phyloP scores from a whole-genome alignment of 2,888 invertebrate species.

The Cephus pygmeus region DNA sequence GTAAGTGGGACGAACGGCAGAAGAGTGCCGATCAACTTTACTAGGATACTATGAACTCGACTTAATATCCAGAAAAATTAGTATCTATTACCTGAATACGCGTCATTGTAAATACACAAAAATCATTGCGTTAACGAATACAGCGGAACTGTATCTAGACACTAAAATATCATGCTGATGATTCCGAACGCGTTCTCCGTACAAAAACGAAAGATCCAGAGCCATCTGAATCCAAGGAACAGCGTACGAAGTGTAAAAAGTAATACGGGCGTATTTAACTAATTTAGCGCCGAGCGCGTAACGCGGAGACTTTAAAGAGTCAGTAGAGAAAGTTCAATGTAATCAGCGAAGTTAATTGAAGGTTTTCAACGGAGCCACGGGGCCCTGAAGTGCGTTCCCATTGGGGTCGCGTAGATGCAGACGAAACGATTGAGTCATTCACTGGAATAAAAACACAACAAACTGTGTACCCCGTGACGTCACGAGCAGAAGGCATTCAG shows the following conservation, averaged over 20 bases:
- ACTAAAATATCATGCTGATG: too few species aligned
- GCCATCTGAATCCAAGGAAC: too few species aligned
- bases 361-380: conserved; percentile 29
- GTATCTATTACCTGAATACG: too few species aligned
- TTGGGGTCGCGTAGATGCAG: conserved; percentile 38
- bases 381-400: conserved; percentile 43
- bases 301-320: conserved; percentile 39
- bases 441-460: conserved; percentile 61
- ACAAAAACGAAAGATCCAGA: too few species aligned
- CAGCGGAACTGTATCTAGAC: too few species aligned
- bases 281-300: conserved; percentile 40
- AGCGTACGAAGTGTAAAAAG: not conserved
- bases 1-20: too few species aligned
- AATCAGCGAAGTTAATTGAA: conserved; percentile 62
- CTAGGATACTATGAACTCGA: too few species aligned
- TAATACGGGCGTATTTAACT: conserved; percentile 48
- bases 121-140: too few species aligned
- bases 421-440: conserved; percentile 63
- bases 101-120: too few species aligned
- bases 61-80: too few species aligned
- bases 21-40: too few species aligned
- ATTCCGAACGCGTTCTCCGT: too few species aligned
- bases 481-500: conserved; percentile 66
- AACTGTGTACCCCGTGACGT: conserved; percentile 56
- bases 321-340: conserved; percentile 39